phyloP scores from a whole-genome alignment of 53 echinoderm and acorn worm genomes.

The Paelopatides confundens region DNA sequence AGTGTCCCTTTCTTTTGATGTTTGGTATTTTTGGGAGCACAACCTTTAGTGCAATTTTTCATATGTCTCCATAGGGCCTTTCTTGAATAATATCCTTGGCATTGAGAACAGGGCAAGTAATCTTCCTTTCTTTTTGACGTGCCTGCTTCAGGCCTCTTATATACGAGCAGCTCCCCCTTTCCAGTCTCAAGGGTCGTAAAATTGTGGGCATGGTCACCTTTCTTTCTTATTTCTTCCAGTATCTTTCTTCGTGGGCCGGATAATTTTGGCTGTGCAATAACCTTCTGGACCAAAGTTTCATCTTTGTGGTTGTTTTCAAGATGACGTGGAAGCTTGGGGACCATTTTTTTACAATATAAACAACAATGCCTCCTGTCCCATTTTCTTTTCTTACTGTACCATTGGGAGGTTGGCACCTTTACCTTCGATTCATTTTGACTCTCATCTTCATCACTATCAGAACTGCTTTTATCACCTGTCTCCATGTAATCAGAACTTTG shows the following conservation, averaged over 20 bases:
- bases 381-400: neutral
- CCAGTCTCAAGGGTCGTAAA: conserved; percentile 57
- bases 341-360: conserved; percentile 61
- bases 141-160: conserved; percentile 59
- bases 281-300: conserved; percentile 47
- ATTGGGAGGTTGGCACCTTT: neutral
- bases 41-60: neutral
- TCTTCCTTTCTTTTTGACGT: conserved; percentile 30
- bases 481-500: neutral
- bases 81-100: conserved; percentile 53
- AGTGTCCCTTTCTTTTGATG: neutral
- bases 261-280: neutral
- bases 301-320: conserved; percentile 55
- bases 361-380: conserved; percentile 78
- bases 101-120: conserved; percentile 63
- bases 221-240: neutral
- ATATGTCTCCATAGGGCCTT: conserved; percentile 64
- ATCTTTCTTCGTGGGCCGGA: no score
- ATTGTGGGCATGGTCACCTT: conserved; percentile 72
- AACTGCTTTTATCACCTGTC: no score
- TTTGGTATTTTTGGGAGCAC: neutral
- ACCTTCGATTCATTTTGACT: neutral
- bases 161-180: conserved; percentile 58
- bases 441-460: neutral
- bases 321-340: conserved; percentile 70